Evolutionary conservation across 2,888 invertebrate species (phyloP), one percentile per base, ranked within the genome.

Genomic region (Carterocephalus palaemon): DNA sequence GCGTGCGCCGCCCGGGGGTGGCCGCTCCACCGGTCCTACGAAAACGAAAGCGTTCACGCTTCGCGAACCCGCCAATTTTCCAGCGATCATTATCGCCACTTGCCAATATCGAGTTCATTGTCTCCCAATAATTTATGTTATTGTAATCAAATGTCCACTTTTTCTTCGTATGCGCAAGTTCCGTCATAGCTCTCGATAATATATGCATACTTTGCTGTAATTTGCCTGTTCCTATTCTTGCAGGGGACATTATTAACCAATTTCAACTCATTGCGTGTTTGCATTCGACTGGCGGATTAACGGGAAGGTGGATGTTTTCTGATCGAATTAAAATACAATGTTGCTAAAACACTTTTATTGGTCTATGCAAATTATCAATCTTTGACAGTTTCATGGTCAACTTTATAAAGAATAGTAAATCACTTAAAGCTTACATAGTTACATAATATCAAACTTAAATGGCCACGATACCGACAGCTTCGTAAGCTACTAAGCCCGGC

Each of bases 1-100:
- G 45, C 43, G 47, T 41, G 47, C 48, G 45, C 62, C 52, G 50
- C 54, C 38, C 51, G 48, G 54, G 58, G 64, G 61, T 58, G 59
- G 54, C 62, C 49, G 37, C 52, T 47, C 57, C 67, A 62, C 61
- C 60, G 57, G 70, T 74, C 82, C 80, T 75, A 69, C 64, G 83
- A 85, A 84, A 86, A 77, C 70, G 85, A 86, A 86, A 86, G 85
- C 75, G 78, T 68, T 73, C 73, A 83, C 76, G 84, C 79, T 74
- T 70, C 60, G 68, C 58, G 60, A 62, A 67, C 69, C 65, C 66
- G 55, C 72, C 71, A 68, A 80, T 69, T 84, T 83, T 81, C 76
- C 77, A 74, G 61, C 68, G 69, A 74, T 73, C 70, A 77, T 60
- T 57, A 60, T 62, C 60, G 80, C 75, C 75, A 75, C 75, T 72